Conservation (phyloP, 37 sponge, comb jelly and placozoan genomes). For the Haliclona indistincta region DNA sequence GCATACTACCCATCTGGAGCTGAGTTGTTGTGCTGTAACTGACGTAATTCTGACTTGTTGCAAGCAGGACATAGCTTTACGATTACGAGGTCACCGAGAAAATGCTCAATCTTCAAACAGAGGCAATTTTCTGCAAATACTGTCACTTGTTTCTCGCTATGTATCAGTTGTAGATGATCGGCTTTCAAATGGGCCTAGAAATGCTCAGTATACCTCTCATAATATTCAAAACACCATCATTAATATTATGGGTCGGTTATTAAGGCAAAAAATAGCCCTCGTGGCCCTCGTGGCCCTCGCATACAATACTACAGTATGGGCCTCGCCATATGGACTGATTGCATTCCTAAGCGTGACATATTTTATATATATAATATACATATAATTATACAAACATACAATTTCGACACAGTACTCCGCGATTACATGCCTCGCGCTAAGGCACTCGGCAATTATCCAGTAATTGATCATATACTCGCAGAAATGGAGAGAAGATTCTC, state of each 20-base stretch:
- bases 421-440: too few relatives aligned
- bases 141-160: conserved; percentile 49
- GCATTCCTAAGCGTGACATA: too few relatives aligned
- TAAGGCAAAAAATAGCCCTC: conserved; percentile 26
- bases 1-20: conserved; percentile 15
- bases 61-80: conserved; percentile 62
- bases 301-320: too few relatives aligned
- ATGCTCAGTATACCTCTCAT: conserved; percentile 68
- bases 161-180: conserved; percentile 38
- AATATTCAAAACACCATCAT: conserved; percentile 63
- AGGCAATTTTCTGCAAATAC: conserved; percentile 66
- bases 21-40: conserved; percentile 19
- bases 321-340: too few relatives aligned
- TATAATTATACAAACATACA: too few relatives aligned
- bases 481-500: too few relatives aligned
- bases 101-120: conserved; percentile 50
- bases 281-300: too few relatives aligned
- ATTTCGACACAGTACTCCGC: too few relatives aligned
- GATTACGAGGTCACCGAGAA: conserved; percentile 70
- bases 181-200: conserved; percentile 31
- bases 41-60: conserved; percentile 34
- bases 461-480: too few relatives aligned
- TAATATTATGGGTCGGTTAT: conserved; percentile 52
- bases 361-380: too few relatives aligned
- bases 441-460: too few relatives aligned